Percentiles rank a stretch among this genome's conserved stretches.
These are phyloP conservation scores for Sebastes kiyomatsui DNA, from an alignment of 2,797 vertebrate species.

Conservation along the genomic window DNA sequence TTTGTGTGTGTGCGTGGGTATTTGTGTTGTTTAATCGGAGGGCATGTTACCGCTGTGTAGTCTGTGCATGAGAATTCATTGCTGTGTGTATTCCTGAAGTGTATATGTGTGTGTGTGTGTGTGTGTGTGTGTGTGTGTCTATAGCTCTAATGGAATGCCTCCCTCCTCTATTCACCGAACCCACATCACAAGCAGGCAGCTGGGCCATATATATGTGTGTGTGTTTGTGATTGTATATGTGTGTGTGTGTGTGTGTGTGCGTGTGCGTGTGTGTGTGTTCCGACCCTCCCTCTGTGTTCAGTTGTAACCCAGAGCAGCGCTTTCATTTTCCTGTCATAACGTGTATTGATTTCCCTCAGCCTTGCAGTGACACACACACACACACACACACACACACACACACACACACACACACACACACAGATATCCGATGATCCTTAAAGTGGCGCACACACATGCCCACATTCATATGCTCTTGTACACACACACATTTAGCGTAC, in stretches of 20 bases:
- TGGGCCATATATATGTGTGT: conserved; percentile 46
- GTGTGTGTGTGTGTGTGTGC: conserved; percentile 19
- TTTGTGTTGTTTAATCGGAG: conserved; percentile 74
- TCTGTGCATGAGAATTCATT: conserved; percentile 73
- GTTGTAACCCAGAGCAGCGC: conserved; percentile 81
- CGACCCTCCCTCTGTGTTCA: conserved; percentile 69
- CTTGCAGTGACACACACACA: conserved; percentile 67
- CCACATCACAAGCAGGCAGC: conserved; percentile 70
- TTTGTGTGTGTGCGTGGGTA: conserved; percentile 24
- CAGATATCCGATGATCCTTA: conserved; percentile 59
- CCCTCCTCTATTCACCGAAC: conserved; percentile 67
- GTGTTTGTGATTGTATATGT: background rate
- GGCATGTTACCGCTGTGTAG: conserved; percentile 70
- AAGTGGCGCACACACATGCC: conserved; percentile 47
- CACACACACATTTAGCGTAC: conserved; percentile 3
- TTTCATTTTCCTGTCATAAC: conserved; percentile 85
- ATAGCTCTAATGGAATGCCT: conserved; percentile 74
- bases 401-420: conserved; percentile 16
- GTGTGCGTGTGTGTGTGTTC: conserved; percentile 42
- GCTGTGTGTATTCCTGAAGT: conserved; percentile 61
- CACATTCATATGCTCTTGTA: conserved; percentile 30
- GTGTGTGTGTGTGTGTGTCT: conserved; percentile 41
- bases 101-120: conserved; percentile 25
- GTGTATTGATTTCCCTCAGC: conserved; percentile 82
- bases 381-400: conserved; percentile 29